Evolutionary conservation across 2,888 invertebrate genomes (phyloP).

Genomic region (Philhelius pedissequus): DNA sequence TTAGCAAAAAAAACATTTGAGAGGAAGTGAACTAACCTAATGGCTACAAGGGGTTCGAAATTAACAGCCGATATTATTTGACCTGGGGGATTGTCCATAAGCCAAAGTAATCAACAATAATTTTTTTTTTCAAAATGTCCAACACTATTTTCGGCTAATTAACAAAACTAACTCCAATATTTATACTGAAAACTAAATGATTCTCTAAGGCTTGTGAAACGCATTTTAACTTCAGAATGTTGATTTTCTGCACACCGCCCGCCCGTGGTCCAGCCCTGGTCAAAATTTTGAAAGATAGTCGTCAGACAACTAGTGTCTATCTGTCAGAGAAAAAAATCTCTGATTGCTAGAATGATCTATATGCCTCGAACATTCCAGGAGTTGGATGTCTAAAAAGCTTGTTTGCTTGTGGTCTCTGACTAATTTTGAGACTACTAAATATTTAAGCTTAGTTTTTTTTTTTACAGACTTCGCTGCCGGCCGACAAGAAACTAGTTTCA

Average conservation of each 20-base stretch:
- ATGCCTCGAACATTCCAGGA: slow-evolving; percentile 10
- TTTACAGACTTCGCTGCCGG: neutral
- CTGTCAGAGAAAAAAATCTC: neutral
- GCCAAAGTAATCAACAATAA: neutral
- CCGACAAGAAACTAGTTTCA: slow-evolving; percentile 29
- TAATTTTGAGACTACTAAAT: slow-evolving; percentile 6
- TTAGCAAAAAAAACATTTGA: neutral
- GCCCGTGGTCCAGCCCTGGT: neutral
- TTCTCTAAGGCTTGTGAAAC: neutral
- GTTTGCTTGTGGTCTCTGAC: slow-evolving; percentile 38
- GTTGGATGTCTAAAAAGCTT: neutral
- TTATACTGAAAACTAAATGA: neutral
- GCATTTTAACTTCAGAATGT: too few species aligned
- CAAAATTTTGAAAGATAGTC: neutral
- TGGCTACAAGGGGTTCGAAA: neutral
- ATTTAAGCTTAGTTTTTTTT: neutral
- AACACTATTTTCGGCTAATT: neutral
- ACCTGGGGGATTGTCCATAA: neutral
- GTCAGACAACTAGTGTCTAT: slow-evolving; percentile 4
- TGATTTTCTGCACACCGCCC: neutral
- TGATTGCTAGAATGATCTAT: slow-evolving; percentile 16
- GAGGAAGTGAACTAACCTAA: slow-evolving; percentile 22
- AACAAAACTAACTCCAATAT: neutral
- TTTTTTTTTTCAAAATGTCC: neutral
- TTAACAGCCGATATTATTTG: neutral